phyloP scores from a whole-genome alignment of 2,888 invertebrate species.

The Caenorhabditis doughertyi region DNA sequence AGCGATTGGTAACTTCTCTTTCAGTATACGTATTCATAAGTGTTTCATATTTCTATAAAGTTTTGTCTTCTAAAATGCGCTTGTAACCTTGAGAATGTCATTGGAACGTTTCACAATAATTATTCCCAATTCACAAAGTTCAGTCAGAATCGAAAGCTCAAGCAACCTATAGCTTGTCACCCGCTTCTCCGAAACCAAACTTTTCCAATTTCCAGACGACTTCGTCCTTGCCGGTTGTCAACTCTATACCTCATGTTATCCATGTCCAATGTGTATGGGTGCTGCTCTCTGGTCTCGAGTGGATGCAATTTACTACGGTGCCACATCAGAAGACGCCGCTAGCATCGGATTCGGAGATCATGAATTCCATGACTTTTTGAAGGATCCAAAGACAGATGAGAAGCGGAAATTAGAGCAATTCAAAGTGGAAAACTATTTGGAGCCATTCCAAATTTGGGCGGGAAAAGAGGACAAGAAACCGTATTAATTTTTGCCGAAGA shows the following conservation, averaged over 20 bases:
- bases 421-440: slow-evolving; percentile 44
- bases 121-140: too few species aligned
- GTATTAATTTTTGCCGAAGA: slow-evolving; percentile 39
- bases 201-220: slow-evolving; percentile 31
- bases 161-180: too few species aligned
- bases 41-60: too few species aligned
- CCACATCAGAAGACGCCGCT: slow-evolving; percentile 71
- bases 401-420: slow-evolving; percentile 62
- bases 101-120: too few species aligned
- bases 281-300: slow-evolving; percentile 78
- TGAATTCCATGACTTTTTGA: slow-evolving; percentile 75
- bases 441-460: slow-evolving; percentile 57
- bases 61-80: too few species aligned
- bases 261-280: slow-evolving; percentile 81
- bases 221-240: slow-evolving; percentile 71
- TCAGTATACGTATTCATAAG: too few species aligned
- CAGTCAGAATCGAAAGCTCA: too few species aligned
- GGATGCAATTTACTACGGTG: slow-evolving; percentile 78
- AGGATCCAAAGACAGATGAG: slow-evolving; percentile 69
- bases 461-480: slow-evolving; percentile 41
- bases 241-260: slow-evolving; percentile 81
- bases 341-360: slow-evolving; percentile 75
- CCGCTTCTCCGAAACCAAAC: too few species aligned
- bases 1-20: too few species aligned
- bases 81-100: too few species aligned